Evolutionary conservation across 1,140 invertebrate genomes (phyloP).

Genomic region (Platyscapa corneri): DNA sequence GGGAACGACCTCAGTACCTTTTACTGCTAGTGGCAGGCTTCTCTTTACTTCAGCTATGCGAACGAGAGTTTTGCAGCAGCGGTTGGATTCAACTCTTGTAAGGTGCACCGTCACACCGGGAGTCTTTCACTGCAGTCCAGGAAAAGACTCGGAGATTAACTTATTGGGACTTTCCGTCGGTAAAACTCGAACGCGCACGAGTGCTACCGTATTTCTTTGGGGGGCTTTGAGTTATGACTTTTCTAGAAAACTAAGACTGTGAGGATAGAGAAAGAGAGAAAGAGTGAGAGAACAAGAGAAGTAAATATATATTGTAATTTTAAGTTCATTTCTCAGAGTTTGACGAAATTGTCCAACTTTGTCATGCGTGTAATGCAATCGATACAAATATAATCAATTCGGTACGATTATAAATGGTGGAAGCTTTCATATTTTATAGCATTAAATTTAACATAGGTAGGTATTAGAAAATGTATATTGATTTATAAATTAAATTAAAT

Average conservation of each 20-base stretch:
- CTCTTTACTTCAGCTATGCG: neutral
- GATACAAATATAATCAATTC: neutral
- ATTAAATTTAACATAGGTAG: neutral
- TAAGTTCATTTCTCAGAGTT: constrained; percentile 10
- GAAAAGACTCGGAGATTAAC: constrained; percentile 45
- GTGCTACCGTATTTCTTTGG: constrained; percentile 21
- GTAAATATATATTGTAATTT: neutral
- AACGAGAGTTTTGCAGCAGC: neutral
- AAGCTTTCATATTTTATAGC: neutral
- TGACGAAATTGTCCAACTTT: constrained; percentile 3
- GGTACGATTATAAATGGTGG: neutral
- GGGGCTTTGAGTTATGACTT: constrained; percentile 43
- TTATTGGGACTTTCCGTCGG: constrained; percentile 42
- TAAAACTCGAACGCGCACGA: constrained; percentile 2
- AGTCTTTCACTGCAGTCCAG: constrained; percentile 24
- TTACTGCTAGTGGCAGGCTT: neutral
- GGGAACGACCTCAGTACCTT: constrained; percentile 16
- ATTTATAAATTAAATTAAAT: too few relatives aligned
- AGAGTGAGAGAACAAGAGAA: neutral
- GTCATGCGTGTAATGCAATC: neutral
- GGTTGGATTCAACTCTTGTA: neutral
- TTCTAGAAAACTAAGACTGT: neutral
- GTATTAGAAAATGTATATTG: neutral
- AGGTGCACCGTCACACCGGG: neutral
- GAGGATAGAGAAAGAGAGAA: neutral